Base-by-base conservation (phyloP, 2,113 vertebrate genomes). In the Ardeotis arabs region DNA sequence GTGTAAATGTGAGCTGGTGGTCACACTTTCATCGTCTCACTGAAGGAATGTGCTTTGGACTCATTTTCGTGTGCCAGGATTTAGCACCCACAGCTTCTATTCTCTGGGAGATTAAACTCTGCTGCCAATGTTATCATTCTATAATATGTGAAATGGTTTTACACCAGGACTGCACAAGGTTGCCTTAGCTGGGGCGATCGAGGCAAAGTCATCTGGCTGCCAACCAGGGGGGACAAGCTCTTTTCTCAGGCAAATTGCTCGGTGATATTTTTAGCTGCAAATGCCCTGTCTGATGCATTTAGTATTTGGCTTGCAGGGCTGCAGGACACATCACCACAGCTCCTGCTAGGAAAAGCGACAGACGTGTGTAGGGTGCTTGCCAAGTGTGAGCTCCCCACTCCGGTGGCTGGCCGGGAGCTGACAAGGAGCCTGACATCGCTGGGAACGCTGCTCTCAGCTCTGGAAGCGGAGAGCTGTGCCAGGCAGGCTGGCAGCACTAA, bases 201-300 rank as follows among this genome's bases (percentile, higher is more conserved):
- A 91, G 73, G 47, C 63, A 76, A 82, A 89, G 37, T n/a, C 20
- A 1, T 21, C 53, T 89, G 81, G 59, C 74, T 88, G 55, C 76
- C 73, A 84, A 70, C 64, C 66, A 37, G 47, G 69, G 39, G 62
- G 35, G 24, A 9, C 69, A 62, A 47, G 37, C 37, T 93, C 31
- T 68, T 78, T 88, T 92, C 72, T 75, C 76, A 74, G 86, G 84
- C 90, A 92, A 90, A 90, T 81, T 68, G 56, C 83, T 95, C 3
- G 0, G 53, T 0, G 31, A 50, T 94, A 95, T 95, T 96, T 96
- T 96, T 92, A 96, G 86, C 74, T 23, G 41, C 76, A 73, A 72
- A 84, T 44, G 23, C 70, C 29, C 74, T 87, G 62, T 93, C 94
- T 96, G 94, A 68, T 91, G 91, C 74, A 67, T 90, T 94, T 80